These are phyloP conservation scores for Engystomops pustulosus DNA, from an alignment of 2,113 vertebrate species.

Conservation along the genomic window DNA sequence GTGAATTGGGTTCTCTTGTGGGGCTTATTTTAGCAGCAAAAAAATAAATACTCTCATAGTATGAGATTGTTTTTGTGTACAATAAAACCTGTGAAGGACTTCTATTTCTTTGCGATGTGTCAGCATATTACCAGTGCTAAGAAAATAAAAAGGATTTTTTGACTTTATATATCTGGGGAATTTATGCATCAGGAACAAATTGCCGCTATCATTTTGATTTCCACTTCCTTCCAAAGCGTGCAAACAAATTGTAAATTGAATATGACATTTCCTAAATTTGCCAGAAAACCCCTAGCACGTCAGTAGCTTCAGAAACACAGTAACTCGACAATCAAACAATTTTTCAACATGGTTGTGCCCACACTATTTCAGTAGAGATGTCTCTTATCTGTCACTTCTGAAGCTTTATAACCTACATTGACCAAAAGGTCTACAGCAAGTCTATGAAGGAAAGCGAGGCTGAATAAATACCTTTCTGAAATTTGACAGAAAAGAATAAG, in stretches of 20 bases:
- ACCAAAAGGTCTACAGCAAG: not conserved
- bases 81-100: too few relatives aligned
- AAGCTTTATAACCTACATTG: not conserved
- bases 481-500: conserved; percentile 26
- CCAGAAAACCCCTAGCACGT: not conserved
- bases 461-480: conserved; percentile 35
- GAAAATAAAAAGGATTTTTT: not conserved
- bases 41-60: too few relatives aligned
- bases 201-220: not conserved
- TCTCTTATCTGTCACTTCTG: conserved; percentile 26
- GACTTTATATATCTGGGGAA: too few relatives aligned
- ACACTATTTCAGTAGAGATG: not conserved
- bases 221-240: not conserved
- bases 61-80: too few relatives aligned
- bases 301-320: not conserved
- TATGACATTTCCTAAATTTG: not conserved
- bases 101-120: too few relatives aligned
- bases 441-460: not conserved
- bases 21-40: too few relatives aligned
- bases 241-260: not conserved
- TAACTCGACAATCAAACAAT: not conserved
- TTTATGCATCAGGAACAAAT: not conserved
- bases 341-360: not conserved
- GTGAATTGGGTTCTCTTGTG: too few relatives aligned
- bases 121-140: too few relatives aligned